These are phyloP conservation scores for Nephrocerus scutellatus DNA, from an alignment of 2,888 invertebrate species.

Conservation along the genomic window DNA sequence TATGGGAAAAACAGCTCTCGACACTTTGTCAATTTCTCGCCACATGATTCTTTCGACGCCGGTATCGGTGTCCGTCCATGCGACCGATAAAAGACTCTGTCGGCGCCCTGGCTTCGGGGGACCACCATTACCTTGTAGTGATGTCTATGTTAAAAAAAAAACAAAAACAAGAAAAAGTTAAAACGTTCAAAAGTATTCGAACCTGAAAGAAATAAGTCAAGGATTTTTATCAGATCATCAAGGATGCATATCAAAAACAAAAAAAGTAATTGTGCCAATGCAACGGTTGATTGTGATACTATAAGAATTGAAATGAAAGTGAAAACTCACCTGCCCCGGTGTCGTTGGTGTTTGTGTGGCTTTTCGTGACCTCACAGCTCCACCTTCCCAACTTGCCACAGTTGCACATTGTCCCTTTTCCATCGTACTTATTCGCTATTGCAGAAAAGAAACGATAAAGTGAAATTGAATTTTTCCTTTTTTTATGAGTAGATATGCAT, in stretches of 20 bases:
- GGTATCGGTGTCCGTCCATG: conserved; percentile 60
- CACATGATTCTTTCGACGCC: conserved; percentile 69
- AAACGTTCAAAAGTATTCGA: not conserved
- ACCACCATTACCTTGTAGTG: conserved; percentile 47
- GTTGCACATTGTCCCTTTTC: conserved; percentile 62
- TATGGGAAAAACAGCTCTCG: conserved; percentile 68
- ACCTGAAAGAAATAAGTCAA: conserved; percentile 16
- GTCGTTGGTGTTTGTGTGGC: conserved; percentile 48
- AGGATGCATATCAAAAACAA: conserved; percentile 3
- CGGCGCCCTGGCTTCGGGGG: conserved; percentile 46
- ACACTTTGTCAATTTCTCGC: conserved; percentile 70
- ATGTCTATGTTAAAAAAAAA: conserved; percentile 31
- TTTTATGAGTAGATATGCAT: too few species aligned
- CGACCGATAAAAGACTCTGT: conserved; percentile 51
- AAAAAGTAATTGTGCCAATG: not conserved
- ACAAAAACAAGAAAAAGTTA: conserved; percentile 6
- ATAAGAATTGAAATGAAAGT: conserved; percentile 11
- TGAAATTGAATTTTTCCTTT: not conserved
- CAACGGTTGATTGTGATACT: not conserved
- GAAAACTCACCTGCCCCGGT: conserved; percentile 42
- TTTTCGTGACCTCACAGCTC: conserved; percentile 57
- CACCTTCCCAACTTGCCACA: conserved; percentile 61
- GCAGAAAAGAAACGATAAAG: conserved; percentile 12
- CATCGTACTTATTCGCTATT: conserved; percentile 56
- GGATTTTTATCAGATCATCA: not conserved